Percentiles rank a stretch among this genome's conserved stretches.
Conservation (phyloP, 2,888 invertebrate species). For the Synanthedon formicaeformis region DNA sequence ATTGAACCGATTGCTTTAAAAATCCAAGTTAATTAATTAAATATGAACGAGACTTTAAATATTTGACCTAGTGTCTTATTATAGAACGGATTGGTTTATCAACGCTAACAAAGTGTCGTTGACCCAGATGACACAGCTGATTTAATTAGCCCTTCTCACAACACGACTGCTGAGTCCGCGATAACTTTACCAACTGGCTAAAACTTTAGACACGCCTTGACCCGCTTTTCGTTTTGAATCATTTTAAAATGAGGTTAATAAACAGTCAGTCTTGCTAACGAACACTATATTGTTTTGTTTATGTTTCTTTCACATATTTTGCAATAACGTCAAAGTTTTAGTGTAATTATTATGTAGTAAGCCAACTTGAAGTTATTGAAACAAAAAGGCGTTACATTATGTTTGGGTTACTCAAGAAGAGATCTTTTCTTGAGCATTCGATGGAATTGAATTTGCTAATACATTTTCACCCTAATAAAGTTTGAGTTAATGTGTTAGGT, state of each 20-base stretch:
- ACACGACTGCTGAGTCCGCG: conserved; percentile 21
- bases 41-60: conserved; percentile 1
- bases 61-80: conserved; percentile 14
- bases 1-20: background rate
- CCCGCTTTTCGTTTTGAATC: conserved; percentile 29
- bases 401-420: no score
- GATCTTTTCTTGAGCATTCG: no score
- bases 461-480: no score
- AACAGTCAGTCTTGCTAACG: conserved; percentile 9
- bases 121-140: conserved; percentile 37
- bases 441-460: no score
- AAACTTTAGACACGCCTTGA: conserved; percentile 42
- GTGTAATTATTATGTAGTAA: no score
- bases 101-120: conserved; percentile 47
- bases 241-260: conserved; percentile 28
- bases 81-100: conserved; percentile 24
- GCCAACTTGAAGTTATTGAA: no score
- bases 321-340: background rate
- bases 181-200: conserved; percentile 17
- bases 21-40: background rate
- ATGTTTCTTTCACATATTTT: conserved; percentile 1
- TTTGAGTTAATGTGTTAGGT: no score
- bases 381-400: no score
- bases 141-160: conserved; percentile 42
- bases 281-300: conserved; percentile 6